These are phyloP conservation scores for Morpho helenor DNA, from an alignment of 2,888 invertebrate species.

Conservation along the genomic window DNA sequence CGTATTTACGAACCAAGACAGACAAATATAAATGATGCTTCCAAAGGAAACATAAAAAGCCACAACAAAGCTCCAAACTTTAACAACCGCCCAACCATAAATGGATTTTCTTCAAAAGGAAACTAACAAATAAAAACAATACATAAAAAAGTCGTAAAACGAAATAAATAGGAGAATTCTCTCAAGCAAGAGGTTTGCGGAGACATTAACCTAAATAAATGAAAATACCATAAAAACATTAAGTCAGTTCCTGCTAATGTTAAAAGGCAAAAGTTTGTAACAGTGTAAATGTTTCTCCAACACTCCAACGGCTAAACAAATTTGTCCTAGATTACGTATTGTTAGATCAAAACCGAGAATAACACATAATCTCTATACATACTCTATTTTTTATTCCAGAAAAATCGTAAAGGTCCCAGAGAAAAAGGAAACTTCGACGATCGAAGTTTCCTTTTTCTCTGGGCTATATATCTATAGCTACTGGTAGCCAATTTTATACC, in stretches of 20 bases:
- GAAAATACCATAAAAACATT: conserved; percentile 13
- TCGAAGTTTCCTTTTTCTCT: no score
- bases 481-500: no score
- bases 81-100: conserved; percentile 16
- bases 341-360: no score
- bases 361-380: no score
- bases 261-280: no score
- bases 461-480: no score
- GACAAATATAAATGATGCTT: conserved; percentile 1
- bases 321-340: no score
- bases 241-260: not conserved
- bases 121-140: conserved; percentile 25
- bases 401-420: no score
- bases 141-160: conserved; percentile 26
- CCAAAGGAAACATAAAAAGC: conserved; percentile 11
- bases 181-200: conserved; percentile 19
- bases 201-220: conserved; percentile 26
- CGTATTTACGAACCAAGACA: not conserved
- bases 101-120: conserved; percentile 23
- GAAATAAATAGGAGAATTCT: conserved; percentile 18
- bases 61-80: conserved; percentile 10
- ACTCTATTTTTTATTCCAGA: no score
- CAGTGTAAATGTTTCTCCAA: no score
- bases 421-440: no score
- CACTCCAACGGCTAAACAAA: no score